Base-by-base conservation (phyloP, 2,113 vertebrate species). In the Accipiter cooperii region DNA sequence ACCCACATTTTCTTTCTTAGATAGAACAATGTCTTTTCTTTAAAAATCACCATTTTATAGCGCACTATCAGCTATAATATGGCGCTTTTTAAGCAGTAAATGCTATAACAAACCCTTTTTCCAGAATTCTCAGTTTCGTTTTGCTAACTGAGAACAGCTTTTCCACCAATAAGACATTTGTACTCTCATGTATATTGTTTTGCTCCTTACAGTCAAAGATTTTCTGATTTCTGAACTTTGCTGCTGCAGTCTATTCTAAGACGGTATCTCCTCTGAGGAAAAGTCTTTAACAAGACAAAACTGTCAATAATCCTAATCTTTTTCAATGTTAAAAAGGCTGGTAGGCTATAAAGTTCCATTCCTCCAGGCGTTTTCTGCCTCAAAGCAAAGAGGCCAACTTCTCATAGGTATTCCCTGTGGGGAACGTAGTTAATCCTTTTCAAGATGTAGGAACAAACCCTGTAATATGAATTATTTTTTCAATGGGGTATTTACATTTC, bases 301-400 rank as follows among this genome's bases (percentile, higher is more conserved):
- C 60, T 89, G 86, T 75, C 92, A 91, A 92, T 89, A 90, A 89
- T 73, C 70, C 76, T 87, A 68, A 89, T 95, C 71, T 82, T 95
- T 92, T 87, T 47, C 44, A 82, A 25, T 49, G 44, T 87, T 93
- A 64, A 89, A 93, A 95, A 92, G 65, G 29, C 55, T 93, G 25
- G 31, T 89, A 89, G 49, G 57, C 21, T 69, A 76, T 74, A 33
- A 92, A 89, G 57, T 78, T 92, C 54, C 21, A 64, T 75, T 87
- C 68, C 57, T 84, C 47, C 42, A 87, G 69, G 65, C 44, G 75
- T 91, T 90, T 78, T 89, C 61, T 87, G 34, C 31, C 92, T 90
- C 64, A 82, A 44, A 86, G 55, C 38, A 75, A 90, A 75, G 16
- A 75, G 80, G 57, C 64, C 69, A 90, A 68, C 42, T 90, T 93